phyloP scores from a whole-genome alignment of 2,888 invertebrate species.

The Lathronympha strigana region DNA sequence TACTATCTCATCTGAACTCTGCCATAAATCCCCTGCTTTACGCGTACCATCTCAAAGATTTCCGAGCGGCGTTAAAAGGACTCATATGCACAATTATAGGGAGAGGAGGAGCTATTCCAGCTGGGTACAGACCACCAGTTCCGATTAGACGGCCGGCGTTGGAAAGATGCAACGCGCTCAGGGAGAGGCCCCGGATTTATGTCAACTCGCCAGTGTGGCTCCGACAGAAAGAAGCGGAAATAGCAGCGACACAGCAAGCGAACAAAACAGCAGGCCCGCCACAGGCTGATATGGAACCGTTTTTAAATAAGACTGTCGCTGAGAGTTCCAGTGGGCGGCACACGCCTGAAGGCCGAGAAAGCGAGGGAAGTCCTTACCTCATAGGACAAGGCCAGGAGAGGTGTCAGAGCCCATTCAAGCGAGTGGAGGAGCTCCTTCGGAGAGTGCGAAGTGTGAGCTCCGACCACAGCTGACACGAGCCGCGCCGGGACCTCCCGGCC shows the following conservation, averaged over 20 bases:
- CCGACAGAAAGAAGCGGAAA: constrained; percentile 75
- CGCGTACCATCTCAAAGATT: constrained; percentile 96
- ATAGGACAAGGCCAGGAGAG: constrained; percentile 67
- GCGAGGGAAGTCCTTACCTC: constrained; percentile 70
- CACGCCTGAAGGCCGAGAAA: constrained; percentile 71
- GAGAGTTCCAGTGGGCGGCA: constrained; percentile 71
- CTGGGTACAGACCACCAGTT: constrained; percentile 76
- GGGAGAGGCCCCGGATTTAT: constrained; percentile 83
- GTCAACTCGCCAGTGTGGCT: constrained; percentile 86
- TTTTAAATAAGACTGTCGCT: constrained; percentile 60
- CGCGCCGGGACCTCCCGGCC: constrained; percentile 73
- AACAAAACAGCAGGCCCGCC: constrained; percentile 53
- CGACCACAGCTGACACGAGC: constrained; percentile 79
- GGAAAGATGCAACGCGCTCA: constrained; percentile 80
- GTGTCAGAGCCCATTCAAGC: constrained; percentile 75
- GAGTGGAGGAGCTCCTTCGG: constrained; percentile 73
- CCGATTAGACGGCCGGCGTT: constrained; percentile 79
- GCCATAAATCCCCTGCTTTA: constrained; percentile 96
- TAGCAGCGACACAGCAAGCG: constrained; percentile 56
- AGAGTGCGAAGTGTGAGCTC: constrained; percentile 72
- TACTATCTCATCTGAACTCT: constrained; percentile 96
- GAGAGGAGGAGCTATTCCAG: constrained; percentile 76
- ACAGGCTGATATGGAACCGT: constrained; percentile 69
- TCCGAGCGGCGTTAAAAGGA: constrained; percentile 90
- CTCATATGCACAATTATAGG: constrained; percentile 86